phyloP scores from a whole-genome alignment of 2,888 invertebrate species.

The Calameuta idolon region DNA sequence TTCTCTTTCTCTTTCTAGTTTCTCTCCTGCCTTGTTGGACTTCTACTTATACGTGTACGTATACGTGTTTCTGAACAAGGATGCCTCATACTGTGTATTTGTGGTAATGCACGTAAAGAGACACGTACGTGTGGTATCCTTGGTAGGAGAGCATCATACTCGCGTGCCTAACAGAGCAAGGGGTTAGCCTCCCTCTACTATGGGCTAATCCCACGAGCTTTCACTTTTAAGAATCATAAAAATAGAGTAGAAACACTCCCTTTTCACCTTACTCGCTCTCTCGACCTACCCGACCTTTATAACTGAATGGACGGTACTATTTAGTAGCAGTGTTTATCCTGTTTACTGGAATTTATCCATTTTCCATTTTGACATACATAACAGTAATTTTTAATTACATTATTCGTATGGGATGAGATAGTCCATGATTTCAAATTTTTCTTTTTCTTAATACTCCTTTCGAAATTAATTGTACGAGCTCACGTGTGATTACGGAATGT shows the following conservation, averaged over 20 bases:
- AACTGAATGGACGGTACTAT: background rate
- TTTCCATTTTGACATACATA: background rate
- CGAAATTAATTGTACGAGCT: background rate
- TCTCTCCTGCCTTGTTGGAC: conserved; percentile 22
- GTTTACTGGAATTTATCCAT: background rate
- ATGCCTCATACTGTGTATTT: background rate
- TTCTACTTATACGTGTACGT: conserved; percentile 21
- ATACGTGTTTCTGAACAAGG: background rate
- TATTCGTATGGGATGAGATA: background rate
- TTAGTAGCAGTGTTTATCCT: background rate
- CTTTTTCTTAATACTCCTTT: background rate
- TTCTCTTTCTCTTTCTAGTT: conserved; percentile 9
- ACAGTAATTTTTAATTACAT: background rate
- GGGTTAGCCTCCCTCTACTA: background rate
- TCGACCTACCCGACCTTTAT: background rate
- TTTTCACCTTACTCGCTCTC: background rate
- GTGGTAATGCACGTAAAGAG: background rate
- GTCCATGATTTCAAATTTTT: background rate
- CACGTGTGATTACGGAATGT: background rate
- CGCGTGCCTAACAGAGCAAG: background rate
- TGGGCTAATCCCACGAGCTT: background rate
- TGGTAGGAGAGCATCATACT: background rate
- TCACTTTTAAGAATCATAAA: background rate
- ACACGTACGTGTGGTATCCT: background rate
- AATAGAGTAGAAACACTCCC: background rate